Base-by-base conservation (phyloP, 2,797 vertebrate genomes). In the Anguilla anguilla region DNA sequence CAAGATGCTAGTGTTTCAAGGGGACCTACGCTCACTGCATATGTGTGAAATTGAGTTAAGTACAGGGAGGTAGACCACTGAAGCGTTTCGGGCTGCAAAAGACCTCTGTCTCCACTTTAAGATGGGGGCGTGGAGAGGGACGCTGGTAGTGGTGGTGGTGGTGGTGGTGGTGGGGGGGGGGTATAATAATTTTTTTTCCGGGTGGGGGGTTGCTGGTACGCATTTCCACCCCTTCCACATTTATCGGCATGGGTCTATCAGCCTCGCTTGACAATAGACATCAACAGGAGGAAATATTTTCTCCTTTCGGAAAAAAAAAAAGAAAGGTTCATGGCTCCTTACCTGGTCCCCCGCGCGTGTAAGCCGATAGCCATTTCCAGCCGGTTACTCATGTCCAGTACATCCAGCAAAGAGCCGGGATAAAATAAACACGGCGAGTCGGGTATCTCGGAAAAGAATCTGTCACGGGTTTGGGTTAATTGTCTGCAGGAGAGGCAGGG, bases 401-500 rank as follows among this genome's bases (percentile, higher is more conserved):
- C 97, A 98, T 99, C 97, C 98, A 98, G 97, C 98, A 97, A 97
- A 98, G 97, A 98, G 97, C 97, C 97, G 95, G 98, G 98, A 98
- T 99, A 99, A 99, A 98, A 99, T 99, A 99, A 99, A 99, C 98
- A 99, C 94, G 95, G 96, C 97, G 98, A 97, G 97, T 98, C 97
- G 96, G 97, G 98, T 99, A 99, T 99, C 98, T 99, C 97, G 97
- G 98, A 98, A 99, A 61, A 98, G 98, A 99, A 99, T 99, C 98
- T 99, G 98, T 99, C 98, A 98, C 98, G 98, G 97, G 97, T 99
- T 99, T 98, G 97, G 97, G 97, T 97, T 99, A 99, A 99, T 99
- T 98, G 99, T 98, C 98, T 99, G 98, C 98, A 99, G 98, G 99
- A 99, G 98, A 98, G 97, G 96, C 97, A 97, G 96, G 96, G 98